Base-by-base conservation (phyloP, 2,797 vertebrate genomes). In the Coreius guichenoti region DNA sequence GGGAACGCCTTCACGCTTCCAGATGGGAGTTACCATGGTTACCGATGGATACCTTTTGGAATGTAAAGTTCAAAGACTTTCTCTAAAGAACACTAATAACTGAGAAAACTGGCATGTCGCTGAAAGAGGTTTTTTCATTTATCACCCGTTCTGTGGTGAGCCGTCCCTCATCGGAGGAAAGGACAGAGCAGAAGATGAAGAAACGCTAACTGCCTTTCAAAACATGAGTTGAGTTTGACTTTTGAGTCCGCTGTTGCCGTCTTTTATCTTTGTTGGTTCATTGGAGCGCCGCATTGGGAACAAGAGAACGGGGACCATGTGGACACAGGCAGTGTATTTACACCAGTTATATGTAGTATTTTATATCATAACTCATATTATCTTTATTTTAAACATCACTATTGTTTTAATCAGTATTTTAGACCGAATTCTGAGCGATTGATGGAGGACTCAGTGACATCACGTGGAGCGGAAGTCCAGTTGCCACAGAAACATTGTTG, bases 401-500 rank as follows among this genome's bases (percentile, higher is more conserved):
- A 92, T 93, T 89, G 91, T 93, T 93, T 93, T 92, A 92, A 92
- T 93, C 91, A 90, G 93, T 91, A 86, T 92, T 95, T 94, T 95
- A 93, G 93, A 93, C 91, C 90, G 93, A 93, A 92, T 91, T 93
- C 92, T 93, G 88, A 84, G 76, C 47, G 39, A 79, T 90, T 67
- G 83, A 65, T 54, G 77, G 43, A 73, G 75, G 83, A 91, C 92
- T 90, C 91, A n/a, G 92, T 61, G 91, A 85, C 89, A 90, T 69
- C 90, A 90, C 92, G 88, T 92, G 92, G 93, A 93, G 92, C 93
- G 92, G 93, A 93, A 93, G 93, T 94, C 85, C 88, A 93, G 92
- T 94, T 94, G 94, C 94, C 94, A 94, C 93, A 94, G 93, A 95
- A 93, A 95, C 93, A 91, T 95, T 94, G 94, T 94, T 95, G 94